Evolutionary conservation across 2,113 vertebrate species (phyloP).

Genomic region (Anas platyrhynchos): DNA sequence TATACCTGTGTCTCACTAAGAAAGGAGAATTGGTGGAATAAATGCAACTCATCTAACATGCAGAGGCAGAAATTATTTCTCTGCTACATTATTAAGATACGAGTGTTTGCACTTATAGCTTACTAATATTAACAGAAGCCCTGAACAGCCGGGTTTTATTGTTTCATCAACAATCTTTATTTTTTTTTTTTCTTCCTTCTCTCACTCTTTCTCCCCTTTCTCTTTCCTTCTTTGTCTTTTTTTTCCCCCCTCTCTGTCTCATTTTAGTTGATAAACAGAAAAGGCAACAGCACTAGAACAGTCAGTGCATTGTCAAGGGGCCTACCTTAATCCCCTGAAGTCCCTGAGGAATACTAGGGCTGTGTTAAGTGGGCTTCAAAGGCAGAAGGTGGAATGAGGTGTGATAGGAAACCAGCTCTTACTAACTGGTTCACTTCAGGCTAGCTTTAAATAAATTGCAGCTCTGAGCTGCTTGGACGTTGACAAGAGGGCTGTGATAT

Average conservation of each 20-base stretch:
- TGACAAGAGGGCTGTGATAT: conserved; percentile 58
- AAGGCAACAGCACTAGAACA: conserved; percentile 34
- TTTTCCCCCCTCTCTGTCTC: neutral
- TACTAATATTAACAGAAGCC: neutral
- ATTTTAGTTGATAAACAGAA: conserved; percentile 26
- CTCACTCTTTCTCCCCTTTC: neutral
- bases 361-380: conserved; percentile 69
- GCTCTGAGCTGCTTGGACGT: conserved; percentile 36
- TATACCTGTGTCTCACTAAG: neutral
- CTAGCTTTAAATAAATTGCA: conserved; percentile 71
- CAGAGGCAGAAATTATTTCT: neutral
- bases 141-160: neutral
- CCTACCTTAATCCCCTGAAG: conserved; percentile 36
- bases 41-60: neutral
- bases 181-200: neutral
- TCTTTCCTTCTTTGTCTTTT: neutral
- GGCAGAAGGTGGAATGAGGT: conserved; percentile 60
- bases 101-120: neutral
- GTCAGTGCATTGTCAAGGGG: conserved; percentile 29
- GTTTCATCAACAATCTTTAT: neutral
- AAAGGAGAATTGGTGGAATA: neutral
- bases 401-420: conserved; percentile 69
- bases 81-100: neutral
- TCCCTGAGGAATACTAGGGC: conserved; percentile 20
- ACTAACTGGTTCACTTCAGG: conserved; percentile 72